A percentile compares a stretch with the other conserved stretches of the same genome.
These are phyloP conservation scores for Ptilonorhynchus violaceus DNA, from an alignment of 2,113 vertebrate genomes.

Conservation along the genomic window DNA sequence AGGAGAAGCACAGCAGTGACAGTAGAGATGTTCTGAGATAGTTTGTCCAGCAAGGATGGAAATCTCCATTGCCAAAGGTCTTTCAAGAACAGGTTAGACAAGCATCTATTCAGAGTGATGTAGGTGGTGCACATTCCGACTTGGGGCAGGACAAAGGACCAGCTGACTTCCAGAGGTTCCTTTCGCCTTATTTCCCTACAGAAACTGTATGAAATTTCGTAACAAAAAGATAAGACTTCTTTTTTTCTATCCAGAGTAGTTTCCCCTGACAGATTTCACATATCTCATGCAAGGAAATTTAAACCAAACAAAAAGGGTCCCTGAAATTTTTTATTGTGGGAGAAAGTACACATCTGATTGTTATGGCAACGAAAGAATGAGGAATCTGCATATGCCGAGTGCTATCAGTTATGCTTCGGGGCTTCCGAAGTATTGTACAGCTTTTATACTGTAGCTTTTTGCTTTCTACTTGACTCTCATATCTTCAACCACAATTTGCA, in stretches of 20 bases:
- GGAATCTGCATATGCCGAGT: not conserved
- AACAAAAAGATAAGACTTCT: not conserved
- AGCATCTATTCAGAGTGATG: not conserved
- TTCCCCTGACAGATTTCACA: not conserved
- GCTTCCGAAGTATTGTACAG: not conserved
- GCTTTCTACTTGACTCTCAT: not conserved
- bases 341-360: not conserved
- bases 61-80: not conserved
- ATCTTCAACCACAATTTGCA: not conserved
- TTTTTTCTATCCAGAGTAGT: not conserved
- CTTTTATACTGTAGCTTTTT: not conserved
- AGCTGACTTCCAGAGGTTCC: not conserved
- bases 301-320: not conserved
- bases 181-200: not conserved
- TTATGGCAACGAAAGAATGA: not conserved
- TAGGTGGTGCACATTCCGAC: not conserved
- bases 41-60: not conserved
- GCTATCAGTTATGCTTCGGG: not conserved
- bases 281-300: not conserved
- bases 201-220: not conserved
- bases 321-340: not conserved
- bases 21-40: not conserved
- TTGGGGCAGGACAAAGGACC: not conserved
- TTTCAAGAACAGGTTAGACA: not conserved
- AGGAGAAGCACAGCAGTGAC: not conserved